phyloP scores from a whole-genome alignment of 2,888 invertebrate genomes.

The Sphaerophoria rueppellii region DNA sequence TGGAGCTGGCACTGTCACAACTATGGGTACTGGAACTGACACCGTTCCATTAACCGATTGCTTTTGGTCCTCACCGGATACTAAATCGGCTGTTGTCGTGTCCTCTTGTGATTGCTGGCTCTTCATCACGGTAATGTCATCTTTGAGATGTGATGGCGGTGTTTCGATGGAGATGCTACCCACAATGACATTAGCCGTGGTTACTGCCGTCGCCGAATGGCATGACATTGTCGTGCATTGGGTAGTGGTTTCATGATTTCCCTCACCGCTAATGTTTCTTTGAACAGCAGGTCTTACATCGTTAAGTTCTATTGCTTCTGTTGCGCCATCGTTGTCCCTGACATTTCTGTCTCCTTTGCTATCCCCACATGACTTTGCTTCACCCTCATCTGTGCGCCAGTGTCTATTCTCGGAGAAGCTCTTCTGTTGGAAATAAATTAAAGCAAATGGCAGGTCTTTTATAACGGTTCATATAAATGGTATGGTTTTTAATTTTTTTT shows the following conservation, averaged over 20 bases:
- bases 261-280: constrained; percentile 44
- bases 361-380: constrained; percentile 3
- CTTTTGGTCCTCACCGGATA: constrained; percentile 74
- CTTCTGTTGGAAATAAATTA: constrained; percentile 76
- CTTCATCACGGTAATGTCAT: constrained; percentile 73
- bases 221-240: constrained; percentile 76
- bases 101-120: constrained; percentile 53
- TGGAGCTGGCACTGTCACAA: not conserved
- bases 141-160: constrained; percentile 80
- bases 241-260: constrained; percentile 74
- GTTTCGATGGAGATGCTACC: constrained; percentile 81
- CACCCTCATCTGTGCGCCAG: constrained; percentile 79
- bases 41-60: constrained; percentile 36
- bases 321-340: too few species aligned
- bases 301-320: constrained; percentile 62
- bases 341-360: constrained; percentile 13
- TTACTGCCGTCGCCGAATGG: constrained; percentile 78
- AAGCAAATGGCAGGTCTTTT: constrained; percentile 30
- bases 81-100: constrained; percentile 58
- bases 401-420: constrained; percentile 80
- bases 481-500: too few species aligned
- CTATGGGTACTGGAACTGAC: not conserved
- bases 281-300: constrained; percentile 37
- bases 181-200: constrained; percentile 79
- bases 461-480: not conserved